A percentile compares a stretch with the other conserved stretches of the same genome.
Evolutionary conservation across 2,888 invertebrate species (phyloP).

Genomic region (Pollenia labialis): DNA sequence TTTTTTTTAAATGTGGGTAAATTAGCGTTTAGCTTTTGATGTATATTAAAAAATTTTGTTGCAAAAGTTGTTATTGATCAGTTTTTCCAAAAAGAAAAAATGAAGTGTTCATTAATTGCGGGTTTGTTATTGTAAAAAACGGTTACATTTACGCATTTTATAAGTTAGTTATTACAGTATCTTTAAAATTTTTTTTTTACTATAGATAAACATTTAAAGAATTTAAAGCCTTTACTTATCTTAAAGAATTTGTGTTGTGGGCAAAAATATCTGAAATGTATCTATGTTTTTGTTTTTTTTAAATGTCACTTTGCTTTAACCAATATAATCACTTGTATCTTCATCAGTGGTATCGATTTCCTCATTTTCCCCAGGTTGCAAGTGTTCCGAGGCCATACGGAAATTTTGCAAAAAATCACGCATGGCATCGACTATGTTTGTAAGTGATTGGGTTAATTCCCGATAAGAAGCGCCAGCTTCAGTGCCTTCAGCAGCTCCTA

Average conservation of each 20-base stretch:
- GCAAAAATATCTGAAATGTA: slow-evolving; percentile 18
- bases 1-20: slow-evolving; percentile 12
- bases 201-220: slow-evolving; percentile 61
- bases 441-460: slow-evolving; percentile 87
- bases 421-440: slow-evolving; percentile 89
- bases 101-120: slow-evolving; percentile 23
- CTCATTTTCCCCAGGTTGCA: slow-evolving; percentile 82
- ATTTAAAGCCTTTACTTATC: slow-evolving; percentile 60
- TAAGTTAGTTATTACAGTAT: slow-evolving; percentile 8
- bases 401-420: slow-evolving; percentile 89
- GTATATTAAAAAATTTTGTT: slow-evolving; percentile 21
- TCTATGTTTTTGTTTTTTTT: not conserved
- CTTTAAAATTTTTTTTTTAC: slow-evolving; percentile 45
- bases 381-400: slow-evolving; percentile 86
- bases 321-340: slow-evolving; percentile 84
- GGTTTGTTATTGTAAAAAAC: slow-evolving; percentile 21
- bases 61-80: not conserved
- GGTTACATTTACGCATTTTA: slow-evolving; percentile 8
- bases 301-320: slow-evolving; percentile 74
- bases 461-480: slow-evolving; percentile 81
- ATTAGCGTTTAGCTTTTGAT: slow-evolving; percentile 16
- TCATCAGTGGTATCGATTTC: slow-evolving; percentile 85
- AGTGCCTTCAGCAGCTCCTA: slow-evolving; percentile 79
- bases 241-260: slow-evolving; percentile 31
- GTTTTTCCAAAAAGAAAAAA: slow-evolving; percentile 13